phyloP scores from a whole-genome alignment of 2,888 invertebrate species.

The Parelbella ahira region DNA sequence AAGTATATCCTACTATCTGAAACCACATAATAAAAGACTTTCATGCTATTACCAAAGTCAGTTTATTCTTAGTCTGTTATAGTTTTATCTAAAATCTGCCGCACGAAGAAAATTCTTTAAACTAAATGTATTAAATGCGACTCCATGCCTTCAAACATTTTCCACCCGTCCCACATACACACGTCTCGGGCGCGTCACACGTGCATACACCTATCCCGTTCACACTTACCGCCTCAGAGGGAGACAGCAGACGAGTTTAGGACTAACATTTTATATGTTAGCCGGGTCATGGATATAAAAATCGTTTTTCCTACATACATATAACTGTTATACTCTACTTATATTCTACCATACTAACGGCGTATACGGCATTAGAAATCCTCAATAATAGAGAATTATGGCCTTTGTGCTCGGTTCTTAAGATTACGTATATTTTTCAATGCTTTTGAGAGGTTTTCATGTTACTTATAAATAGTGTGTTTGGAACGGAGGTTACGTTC shows the following conservation, averaged over 20 bases:
- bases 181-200: constrained; percentile 66
- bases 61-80: no score
- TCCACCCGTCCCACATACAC: constrained; percentile 57
- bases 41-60: no score
- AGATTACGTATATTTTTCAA: constrained; percentile 26
- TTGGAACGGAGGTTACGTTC: no score
- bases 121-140: constrained; percentile 31
- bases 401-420: constrained; percentile 50
- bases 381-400: constrained; percentile 69
- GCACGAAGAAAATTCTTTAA: no score
- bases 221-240: constrained; percentile 44
- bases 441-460: constrained; percentile 6
- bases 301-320: constrained; percentile 69
- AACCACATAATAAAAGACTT: no score
- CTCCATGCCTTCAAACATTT: constrained; percentile 48
- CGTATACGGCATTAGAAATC: constrained; percentile 62
- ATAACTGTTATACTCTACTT: constrained; percentile 42
- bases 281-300: constrained; percentile 81
- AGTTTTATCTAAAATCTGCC: no score
- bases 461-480: not conserved
- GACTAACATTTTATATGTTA: constrained; percentile 80
- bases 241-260: constrained; percentile 59
- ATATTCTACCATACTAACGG: constrained; percentile 41
- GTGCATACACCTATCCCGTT: constrained; percentile 52
- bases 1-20: no score